Conservation (phyloP, 2,888 invertebrate genomes). For the Adela reaumurella region DNA sequence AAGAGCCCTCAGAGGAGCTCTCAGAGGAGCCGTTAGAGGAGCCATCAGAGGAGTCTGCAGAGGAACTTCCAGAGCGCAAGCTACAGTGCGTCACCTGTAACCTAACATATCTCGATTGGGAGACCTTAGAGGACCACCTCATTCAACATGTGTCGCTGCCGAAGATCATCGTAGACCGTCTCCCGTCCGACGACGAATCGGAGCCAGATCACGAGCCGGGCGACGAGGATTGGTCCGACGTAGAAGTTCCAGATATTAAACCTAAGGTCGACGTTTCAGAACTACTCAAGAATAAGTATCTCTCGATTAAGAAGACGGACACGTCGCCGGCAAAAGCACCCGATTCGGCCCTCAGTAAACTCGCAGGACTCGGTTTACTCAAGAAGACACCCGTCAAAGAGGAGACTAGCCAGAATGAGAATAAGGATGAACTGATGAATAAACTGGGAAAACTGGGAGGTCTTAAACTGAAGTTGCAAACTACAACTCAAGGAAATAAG, state of each 20-base stretch:
- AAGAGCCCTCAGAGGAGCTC: background rate
- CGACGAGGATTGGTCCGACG: conserved; percentile 47
- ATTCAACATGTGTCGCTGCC: conserved; percentile 56
- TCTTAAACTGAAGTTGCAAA: conserved; percentile 40
- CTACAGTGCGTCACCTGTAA: conserved; percentile 50
- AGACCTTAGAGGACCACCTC: conserved; percentile 48
- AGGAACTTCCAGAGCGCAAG: conserved; percentile 26
- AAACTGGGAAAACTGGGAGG: conserved; percentile 43
- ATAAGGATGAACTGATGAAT: conserved; percentile 28
- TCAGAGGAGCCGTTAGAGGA: background rate
- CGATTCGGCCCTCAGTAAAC: conserved; percentile 30
- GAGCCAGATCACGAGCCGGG: conserved; percentile 23
- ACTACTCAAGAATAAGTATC: conserved; percentile 34
- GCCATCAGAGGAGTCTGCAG: background rate
- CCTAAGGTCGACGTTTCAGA: conserved; percentile 40
- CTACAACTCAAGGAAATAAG: conserved; percentile 31
- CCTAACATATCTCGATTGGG: conserved; percentile 40
- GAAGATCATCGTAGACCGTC: conserved; percentile 39
- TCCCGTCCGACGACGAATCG: conserved; percentile 52
- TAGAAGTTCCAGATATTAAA: conserved; percentile 22
- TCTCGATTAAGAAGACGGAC: conserved; percentile 37
- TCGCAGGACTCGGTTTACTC: conserved; percentile 43
- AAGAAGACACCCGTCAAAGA: conserved; percentile 42
- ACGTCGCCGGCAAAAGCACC: conserved; percentile 19
- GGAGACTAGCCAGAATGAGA: conserved; percentile 16